A percentile compares a stretch with the other conserved stretches of the same genome.
Evolutionary conservation across 2,888 invertebrate species (phyloP).

Genomic region (Eupithecia dodoneata): DNA sequence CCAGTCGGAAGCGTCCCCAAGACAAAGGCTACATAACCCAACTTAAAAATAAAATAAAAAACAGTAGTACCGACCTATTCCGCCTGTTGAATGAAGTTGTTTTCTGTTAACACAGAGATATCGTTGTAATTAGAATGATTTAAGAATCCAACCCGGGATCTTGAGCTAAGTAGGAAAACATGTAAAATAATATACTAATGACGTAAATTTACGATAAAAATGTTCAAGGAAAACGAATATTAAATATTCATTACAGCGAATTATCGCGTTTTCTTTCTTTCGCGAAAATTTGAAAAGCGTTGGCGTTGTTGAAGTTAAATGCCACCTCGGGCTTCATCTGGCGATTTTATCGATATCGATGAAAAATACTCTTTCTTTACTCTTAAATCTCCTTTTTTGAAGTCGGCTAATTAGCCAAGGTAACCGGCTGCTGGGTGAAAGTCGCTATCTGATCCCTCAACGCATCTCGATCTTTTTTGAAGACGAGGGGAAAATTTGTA

Average conservation of each 20-base stretch:
- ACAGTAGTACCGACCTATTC: background rate
- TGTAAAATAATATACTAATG: conserved; percentile 74
- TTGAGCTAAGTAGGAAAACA: conserved; percentile 61
- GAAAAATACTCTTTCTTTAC: background rate
- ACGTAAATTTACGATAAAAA: conserved; percentile 65
- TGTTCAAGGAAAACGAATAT: conserved; percentile 69
- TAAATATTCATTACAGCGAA: conserved; percentile 77
- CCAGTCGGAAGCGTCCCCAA: too few species aligned
- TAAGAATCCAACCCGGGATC: conserved; percentile 40
- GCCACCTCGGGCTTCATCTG: conserved; percentile 38
- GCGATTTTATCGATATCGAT: conserved; percentile 55
- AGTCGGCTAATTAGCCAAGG: too few species aligned
- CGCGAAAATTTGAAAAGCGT: conserved; percentile 55
- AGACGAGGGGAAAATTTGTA: too few species aligned
- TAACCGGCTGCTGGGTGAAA: too few species aligned
- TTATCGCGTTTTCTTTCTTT: conserved; percentile 68
- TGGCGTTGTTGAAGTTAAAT: conserved; percentile 53
- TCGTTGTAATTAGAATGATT: conserved; percentile 36
- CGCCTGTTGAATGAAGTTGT: conserved; percentile 28
- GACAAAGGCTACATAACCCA: too few species aligned
- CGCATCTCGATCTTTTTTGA: too few species aligned
- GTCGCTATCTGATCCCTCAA: too few species aligned
- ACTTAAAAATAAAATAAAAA: background rate
- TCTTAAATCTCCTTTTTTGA: too few species aligned
- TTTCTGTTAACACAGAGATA: background rate